A percentile compares a stretch with the other conserved stretches of the same genome.
phyloP scores from a whole-genome alignment of 2,888 invertebrate species.

The Cryptocheilus praepositus region DNA sequence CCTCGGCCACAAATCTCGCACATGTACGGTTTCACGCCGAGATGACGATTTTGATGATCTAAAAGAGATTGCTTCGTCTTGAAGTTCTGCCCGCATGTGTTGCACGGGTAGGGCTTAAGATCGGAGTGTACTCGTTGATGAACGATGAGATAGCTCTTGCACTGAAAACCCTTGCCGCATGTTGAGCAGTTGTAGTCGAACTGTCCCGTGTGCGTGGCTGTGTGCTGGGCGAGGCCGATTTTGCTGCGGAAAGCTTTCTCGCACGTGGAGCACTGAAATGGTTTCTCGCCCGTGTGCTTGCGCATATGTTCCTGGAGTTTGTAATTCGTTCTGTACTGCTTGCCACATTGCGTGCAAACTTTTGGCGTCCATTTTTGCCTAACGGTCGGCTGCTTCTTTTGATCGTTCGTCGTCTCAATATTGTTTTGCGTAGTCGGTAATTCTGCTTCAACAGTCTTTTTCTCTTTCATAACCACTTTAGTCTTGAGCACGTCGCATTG shows the following conservation, averaged over 20 bases:
- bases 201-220: constrained; percentile 79
- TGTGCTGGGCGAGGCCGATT: constrained; percentile 79
- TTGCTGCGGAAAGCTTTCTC: constrained; percentile 79
- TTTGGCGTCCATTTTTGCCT: constrained; percentile 74
- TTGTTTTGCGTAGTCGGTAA: constrained; percentile 24
- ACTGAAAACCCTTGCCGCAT: constrained; percentile 80
- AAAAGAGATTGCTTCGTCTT: constrained; percentile 79
- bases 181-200: constrained; percentile 78
- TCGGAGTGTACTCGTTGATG: constrained; percentile 80
- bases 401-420: constrained; percentile 28
- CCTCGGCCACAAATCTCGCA: constrained; percentile 79
- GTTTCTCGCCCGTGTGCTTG: constrained; percentile 79
- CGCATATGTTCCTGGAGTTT: constrained; percentile 79
- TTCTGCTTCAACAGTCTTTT: constrained; percentile 32
- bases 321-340: constrained; percentile 79
- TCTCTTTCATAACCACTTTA: constrained; percentile 36
- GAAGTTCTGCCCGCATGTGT: constrained; percentile 78
- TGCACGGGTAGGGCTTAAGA: constrained; percentile 78
- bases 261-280: constrained; percentile 78
- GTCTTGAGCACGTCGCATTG: constrained; percentile 56
- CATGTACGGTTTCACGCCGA: constrained; percentile 79
- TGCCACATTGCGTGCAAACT: constrained; percentile 78
- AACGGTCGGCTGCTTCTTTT: constrained; percentile 65
- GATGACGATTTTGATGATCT: constrained; percentile 79
- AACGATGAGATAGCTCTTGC: constrained; percentile 79